Percentiles rank a stretch among this genome's conserved stretches.
Conservation (phyloP, 2,113 vertebrate species). For the Cynoglossus semilaevis region DNA sequence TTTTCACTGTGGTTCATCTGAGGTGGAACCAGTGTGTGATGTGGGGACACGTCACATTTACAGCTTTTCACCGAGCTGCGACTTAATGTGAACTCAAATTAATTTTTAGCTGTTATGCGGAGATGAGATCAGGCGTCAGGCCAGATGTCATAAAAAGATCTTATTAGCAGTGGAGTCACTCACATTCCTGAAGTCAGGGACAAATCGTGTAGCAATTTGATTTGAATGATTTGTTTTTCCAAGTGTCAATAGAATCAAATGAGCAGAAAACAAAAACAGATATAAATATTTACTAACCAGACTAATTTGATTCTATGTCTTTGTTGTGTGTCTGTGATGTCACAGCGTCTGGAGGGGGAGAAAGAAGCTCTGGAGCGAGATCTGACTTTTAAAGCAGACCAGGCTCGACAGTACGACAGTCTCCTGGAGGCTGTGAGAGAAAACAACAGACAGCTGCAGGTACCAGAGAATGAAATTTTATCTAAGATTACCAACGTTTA, state of each 20-base stretch:
- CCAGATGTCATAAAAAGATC: background rate
- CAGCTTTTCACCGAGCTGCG: too few species aligned
- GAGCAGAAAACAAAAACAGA: too few species aligned
- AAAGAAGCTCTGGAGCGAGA: slow-evolving; percentile 85
- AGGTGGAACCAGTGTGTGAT: too few species aligned
- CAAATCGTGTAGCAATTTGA: background rate
- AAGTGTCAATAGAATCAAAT: too few species aligned
- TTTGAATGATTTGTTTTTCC: too few species aligned
- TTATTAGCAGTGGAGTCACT: too few species aligned
- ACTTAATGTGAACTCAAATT: too few species aligned
- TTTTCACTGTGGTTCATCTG: too few species aligned
- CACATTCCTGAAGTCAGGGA: background rate
- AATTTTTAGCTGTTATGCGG: background rate
- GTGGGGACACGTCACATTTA: too few species aligned
- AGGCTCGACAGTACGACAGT: slow-evolving; percentile 86
- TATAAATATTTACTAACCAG: too few species aligned
- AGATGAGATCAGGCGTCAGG: background rate
- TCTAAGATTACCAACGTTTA: too few species aligned
- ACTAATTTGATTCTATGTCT: background rate
- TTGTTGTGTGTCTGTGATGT: slow-evolving; percentile 6
- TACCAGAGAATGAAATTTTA: slow-evolving; percentile 44
- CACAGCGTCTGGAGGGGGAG: slow-evolving; percentile 83
- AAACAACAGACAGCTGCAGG: slow-evolving; percentile 91
- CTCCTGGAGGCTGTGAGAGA: slow-evolving; percentile 85
- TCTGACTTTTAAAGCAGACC: slow-evolving; percentile 86